Base-by-base conservation (phyloP, 2,888 invertebrate genomes). In the Sialis fuliginosa region DNA sequence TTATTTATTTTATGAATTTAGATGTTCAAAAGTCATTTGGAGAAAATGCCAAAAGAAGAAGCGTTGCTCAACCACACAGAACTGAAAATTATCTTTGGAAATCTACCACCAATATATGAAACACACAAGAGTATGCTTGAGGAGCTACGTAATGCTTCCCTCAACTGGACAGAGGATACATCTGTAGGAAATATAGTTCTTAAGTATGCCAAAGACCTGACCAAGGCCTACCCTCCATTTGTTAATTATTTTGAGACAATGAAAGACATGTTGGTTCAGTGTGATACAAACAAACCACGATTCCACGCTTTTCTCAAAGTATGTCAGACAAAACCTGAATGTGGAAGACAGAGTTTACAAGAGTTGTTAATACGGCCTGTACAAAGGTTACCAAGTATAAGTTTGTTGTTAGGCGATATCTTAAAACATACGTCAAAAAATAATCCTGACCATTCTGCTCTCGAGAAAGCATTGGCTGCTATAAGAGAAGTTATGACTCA, bases 301-400 rank as follows among this genome's bases (percentile, higher is more conserved):
- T 98, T 98, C 74, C 93, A 96, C 71, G 96, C 96, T 60, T 97
- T 97, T 71, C 77, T 97, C 53, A 96, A 95, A 74, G 91, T 93
- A 58, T 84, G 89, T 63, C 87, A 90, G 69, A 84, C 87, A 37
- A 85, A 84, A 64, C 90, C 93, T 6, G 96, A 97, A 65, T 97
- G 96, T 67, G 92, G 93, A 31, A 77, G 96, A 56, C 95, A 97
- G 69, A 89, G 85, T 60, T 73, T 98, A 58, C 88, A 90, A 64
- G 97, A 98, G 66, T 74, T 98, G 55, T 77, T 98, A 68, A 97
- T 98, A 60, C 77, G 97, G 62, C 97, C 97, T 48, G 95, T 98
- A 55, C 97, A 98, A 72, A 77, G 98, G 61, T 74, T 98, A 64
- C 96, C 97, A 57, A 93, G 95, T 69, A 85, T 97, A 62, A 87